Conservation (phyloP, 2,113 vertebrate species). For the Chrysemys picta region DNA sequence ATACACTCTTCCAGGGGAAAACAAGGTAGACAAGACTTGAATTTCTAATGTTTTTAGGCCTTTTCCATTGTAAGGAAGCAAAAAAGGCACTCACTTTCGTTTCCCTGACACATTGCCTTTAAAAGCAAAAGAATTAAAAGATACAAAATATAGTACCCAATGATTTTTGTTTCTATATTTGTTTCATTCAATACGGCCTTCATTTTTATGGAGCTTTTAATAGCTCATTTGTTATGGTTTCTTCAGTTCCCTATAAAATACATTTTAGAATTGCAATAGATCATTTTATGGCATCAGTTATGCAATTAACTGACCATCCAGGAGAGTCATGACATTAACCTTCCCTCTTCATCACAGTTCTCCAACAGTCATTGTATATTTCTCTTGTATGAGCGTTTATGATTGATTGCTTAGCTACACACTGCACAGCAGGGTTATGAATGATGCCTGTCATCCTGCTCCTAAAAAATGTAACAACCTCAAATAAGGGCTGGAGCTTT, state of each 20-base stretch:
- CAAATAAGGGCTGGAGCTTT: background rate
- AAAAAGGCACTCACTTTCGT: background rate
- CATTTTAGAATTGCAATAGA: background rate
- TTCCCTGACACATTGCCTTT: background rate
- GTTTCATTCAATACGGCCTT: background rate
- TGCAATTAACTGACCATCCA: background rate
- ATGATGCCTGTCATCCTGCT: background rate
- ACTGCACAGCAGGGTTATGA: background rate
- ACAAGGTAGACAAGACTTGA: background rate
- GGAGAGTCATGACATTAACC: background rate
- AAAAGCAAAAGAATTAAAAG: conserved; percentile 1
- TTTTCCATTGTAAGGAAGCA: background rate
- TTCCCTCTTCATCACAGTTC: background rate
- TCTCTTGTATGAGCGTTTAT: background rate
- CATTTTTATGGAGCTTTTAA: background rate
- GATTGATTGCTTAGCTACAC: background rate
- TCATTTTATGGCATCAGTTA: background rate
- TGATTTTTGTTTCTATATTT: background rate
- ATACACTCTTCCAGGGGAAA: background rate
- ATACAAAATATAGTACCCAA: background rate
- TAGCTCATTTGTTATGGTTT: background rate
- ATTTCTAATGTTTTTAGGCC: background rate
- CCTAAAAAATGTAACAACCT: background rate
- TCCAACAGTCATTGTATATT: background rate
- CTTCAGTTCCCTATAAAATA: conserved; percentile 10